Percentiles rank a stretch among this genome's conserved stretches.
These are phyloP conservation scores for Triops cancriformis DNA, from an alignment of 1,140 invertebrate genomes.

Conservation along the genomic window DNA sequence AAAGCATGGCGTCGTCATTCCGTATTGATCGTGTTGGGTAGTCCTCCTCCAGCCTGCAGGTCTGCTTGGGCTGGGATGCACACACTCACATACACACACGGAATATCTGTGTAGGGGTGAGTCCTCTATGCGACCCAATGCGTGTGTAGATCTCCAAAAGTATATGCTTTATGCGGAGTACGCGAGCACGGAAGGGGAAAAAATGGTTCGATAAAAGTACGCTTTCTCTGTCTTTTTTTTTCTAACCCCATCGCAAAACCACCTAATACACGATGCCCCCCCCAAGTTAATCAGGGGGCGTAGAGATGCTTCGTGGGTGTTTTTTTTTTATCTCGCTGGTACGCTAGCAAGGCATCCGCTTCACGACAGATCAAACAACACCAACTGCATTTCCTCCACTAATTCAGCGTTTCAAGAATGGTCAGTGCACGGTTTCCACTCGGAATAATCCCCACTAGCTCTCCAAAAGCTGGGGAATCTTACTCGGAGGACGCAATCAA, in stretches of 20 bases:
- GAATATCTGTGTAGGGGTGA: background rate
- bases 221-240: too few relatives aligned
- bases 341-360: background rate
- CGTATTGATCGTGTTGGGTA: background rate
- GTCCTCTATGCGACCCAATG: background rate
- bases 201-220: background rate
- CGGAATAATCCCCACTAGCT: background rate
- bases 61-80: background rate
- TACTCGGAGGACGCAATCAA: background rate
- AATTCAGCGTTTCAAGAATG: background rate
- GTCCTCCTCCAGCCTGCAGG: background rate
- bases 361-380: background rate
- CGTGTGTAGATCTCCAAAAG: background rate
- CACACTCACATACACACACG: background rate
- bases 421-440: background rate
- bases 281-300: background rate
- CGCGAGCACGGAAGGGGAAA: background rate
- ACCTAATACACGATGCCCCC: background rate
- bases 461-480: background rate
- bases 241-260: background rate
- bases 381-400: background rate
- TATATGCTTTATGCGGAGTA: background rate
- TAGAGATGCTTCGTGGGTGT: background rate
- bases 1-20: conserved; percentile 12
- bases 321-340: background rate